A percentile compares a stretch with the other conserved stretches of the same genome.
Evolutionary conservation across 2,113 vertebrate species (phyloP).

Genomic region (Pteruthius melanotis): DNA sequence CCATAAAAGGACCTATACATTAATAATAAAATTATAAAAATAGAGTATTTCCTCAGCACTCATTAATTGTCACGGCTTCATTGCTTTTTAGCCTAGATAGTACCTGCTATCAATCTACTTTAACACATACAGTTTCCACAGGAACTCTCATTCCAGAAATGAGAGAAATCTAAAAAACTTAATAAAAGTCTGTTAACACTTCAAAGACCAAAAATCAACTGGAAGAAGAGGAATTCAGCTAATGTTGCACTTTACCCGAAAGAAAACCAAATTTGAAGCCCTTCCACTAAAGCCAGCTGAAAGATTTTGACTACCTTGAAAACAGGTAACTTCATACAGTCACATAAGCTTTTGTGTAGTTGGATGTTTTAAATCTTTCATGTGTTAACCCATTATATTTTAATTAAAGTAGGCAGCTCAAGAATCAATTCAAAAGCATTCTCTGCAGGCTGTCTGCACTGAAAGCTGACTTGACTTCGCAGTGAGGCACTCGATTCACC

Average conservation of each 20-base stretch:
- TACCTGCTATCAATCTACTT: neutral
- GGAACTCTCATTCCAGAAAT: no score
- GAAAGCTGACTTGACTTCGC: neutral
- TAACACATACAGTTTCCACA: neutral
- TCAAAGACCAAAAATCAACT: neutral
- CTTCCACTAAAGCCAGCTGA: neutral
- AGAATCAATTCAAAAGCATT: neutral
- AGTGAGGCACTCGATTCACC: neutral
- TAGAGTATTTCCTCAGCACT: neutral
- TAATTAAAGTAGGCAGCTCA: neutral
- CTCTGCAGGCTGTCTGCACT: neutral
- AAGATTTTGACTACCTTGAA: neutral
- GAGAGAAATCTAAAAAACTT: neutral
- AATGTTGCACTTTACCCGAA: neutral
- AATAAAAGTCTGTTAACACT: neutral
- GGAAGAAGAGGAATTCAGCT: neutral
- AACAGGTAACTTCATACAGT: neutral
- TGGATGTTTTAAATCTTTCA: neutral
- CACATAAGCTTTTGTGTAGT: neutral
- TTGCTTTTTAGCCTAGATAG: neutral
- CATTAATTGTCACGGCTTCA: neutral
- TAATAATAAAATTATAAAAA: neutral
- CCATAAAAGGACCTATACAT: neutral
- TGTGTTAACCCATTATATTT: neutral
- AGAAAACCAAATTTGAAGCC: neutral